Base-by-base conservation (phyloP, 2,113 vertebrate genomes). In the Quiscalus mexicanus region DNA sequence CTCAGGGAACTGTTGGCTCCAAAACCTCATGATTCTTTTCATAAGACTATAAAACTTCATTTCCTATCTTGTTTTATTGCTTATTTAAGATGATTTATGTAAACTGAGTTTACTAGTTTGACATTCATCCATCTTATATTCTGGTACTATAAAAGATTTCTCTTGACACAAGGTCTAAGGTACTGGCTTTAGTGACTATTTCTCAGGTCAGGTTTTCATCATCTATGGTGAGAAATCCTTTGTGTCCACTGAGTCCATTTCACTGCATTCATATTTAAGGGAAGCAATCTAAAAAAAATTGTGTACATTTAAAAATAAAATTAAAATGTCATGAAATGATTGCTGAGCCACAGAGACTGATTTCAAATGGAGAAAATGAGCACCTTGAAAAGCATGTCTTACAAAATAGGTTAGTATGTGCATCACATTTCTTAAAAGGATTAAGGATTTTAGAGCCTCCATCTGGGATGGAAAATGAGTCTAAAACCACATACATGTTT, bases 51-150 rank as follows among this genome's bases (percentile, higher is more conserved):
- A 53, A 90, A 86, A 59, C 39, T 76, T 91, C 53, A 33, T 75
- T 41, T 42, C 11, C 14, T 78, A 17, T 47, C 27, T 55, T 81
- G 33, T 25, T 84, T 74, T 81, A 60, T 70, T 81, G 42, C 60
- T 92, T 88, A 67, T 84, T 96, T 89, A 90, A 88, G 31, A 44
- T 62, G 25, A 78, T 82, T 71, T 87, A 67, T 71, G 25, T 63
- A 79, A 94, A 75, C 25, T 75, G n/a, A 15, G 14, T 78, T 93
- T 93, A 71, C 47, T 86, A 89, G 22, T 25, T 78, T 89, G 64
- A 78, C 56, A 89, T 87, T 90, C 14, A 49, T 90, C 63, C 62
- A 53, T 84, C 35, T 60, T 73, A 81, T 45, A 44, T 60, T 78
- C 49, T 90, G 44, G 49, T 84, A 42, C 37, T 56, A 44, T 52